A percentile compares a stretch with the other conserved stretches of the same genome.
These are phyloP conservation scores for Tinamus major DNA, from an alignment of 2,797 vertebrate species.

Conservation along the genomic window DNA sequence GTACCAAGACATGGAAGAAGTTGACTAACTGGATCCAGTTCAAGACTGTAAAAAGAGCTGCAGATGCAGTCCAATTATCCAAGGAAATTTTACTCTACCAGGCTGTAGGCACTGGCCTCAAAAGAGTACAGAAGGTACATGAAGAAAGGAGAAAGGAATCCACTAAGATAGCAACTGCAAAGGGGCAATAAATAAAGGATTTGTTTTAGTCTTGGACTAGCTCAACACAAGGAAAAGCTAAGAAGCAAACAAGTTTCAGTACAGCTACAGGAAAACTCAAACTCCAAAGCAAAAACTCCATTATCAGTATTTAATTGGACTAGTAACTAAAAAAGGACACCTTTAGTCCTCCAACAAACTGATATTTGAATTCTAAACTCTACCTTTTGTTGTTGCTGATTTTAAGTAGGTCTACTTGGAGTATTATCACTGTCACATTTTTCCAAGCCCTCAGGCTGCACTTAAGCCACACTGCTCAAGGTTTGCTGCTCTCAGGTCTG, in stretches of 20 bases:
- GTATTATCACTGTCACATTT: not conserved
- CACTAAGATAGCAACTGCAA: not conserved
- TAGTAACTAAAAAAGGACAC: not conserved
- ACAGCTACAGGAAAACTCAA: not conserved
- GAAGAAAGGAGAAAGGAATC: not conserved
- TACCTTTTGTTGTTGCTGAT: not conserved
- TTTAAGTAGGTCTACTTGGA: not conserved
- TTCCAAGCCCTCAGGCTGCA: constrained; percentile 25
- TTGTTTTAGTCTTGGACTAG: not conserved
- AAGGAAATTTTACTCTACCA: not conserved
- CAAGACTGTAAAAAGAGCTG: not conserved
- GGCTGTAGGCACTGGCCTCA: not conserved
- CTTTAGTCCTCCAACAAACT: not conserved
- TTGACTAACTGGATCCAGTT: not conserved
- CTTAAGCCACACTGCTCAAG: not conserved
- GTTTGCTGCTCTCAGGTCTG: constrained; percentile 4
- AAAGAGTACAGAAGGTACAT: not conserved
- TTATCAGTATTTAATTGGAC: not conserved
- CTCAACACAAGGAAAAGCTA: not conserved
- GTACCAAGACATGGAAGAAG: not conserved
- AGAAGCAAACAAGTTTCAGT: not conserved
- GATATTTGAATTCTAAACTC: not conserved
- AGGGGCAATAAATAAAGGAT: not conserved
- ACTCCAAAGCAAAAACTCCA: not conserved
- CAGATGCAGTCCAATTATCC: not conserved